These are phyloP conservation scores for Lytechinus pictus DNA, from an alignment of 35 echinoderm and acorn worm species.

Conservation along the genomic window DNA sequence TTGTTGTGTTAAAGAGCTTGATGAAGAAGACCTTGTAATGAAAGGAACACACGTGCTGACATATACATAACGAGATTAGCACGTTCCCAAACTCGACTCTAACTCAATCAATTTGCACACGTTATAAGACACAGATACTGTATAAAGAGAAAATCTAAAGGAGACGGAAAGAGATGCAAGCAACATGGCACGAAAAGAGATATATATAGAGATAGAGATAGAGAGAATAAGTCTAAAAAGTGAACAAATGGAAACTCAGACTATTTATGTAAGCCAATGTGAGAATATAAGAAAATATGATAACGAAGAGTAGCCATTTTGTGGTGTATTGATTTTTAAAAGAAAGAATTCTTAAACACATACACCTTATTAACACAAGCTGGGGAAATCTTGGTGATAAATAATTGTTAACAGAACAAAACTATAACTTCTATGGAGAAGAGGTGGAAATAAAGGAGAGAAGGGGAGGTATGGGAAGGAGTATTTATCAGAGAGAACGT, in stretches of 20 bases:
- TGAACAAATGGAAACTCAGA: not conserved
- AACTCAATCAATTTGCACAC: constrained; percentile 42
- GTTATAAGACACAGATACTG: not conserved
- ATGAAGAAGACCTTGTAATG: not conserved
- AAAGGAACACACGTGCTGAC: constrained; percentile 19
- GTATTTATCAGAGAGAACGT: too few species aligned
- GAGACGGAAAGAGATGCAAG: not conserved
- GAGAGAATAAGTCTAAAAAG: not conserved
- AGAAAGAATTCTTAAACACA: too few species aligned
- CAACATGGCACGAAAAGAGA: not conserved
- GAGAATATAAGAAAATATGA: not conserved
- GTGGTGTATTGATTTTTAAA: too few species aligned
- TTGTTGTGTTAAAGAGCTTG: not conserved
- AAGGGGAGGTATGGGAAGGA: not conserved
- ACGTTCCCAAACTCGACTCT: not conserved
- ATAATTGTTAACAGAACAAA: too few species aligned
- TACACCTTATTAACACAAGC: too few species aligned
- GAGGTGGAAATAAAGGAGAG: not conserved
- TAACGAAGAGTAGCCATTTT: too few species aligned
- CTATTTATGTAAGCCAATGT: not conserved
- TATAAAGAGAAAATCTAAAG: not conserved
- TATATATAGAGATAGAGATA: not conserved
- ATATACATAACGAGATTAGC: constrained; percentile 31
- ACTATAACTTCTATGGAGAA: too few species aligned
- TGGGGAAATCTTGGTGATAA: too few species aligned